A percentile compares a stretch with the other conserved stretches of the same genome.
These are phyloP conservation scores for Motacilla alba DNA, from an alignment of 2,113 vertebrate genomes.

Conservation along the genomic window DNA sequence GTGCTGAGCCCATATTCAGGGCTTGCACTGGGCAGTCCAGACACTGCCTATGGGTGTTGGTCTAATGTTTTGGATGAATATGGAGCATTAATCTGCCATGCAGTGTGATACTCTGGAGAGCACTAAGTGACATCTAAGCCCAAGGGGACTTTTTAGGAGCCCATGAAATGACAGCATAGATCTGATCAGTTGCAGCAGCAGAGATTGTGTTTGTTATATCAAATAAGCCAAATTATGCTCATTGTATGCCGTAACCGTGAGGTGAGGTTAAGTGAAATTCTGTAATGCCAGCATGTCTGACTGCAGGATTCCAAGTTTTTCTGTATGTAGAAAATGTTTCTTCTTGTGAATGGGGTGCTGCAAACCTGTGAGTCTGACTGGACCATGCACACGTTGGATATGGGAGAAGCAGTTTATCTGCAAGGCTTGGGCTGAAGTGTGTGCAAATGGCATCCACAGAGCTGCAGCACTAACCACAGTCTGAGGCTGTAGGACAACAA, in stretches of 20 bases:
- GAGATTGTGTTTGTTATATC: not conserved
- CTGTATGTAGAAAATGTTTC: not conserved
- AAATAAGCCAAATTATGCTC: not conserved
- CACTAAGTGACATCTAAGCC: not conserved
- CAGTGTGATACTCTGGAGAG: not conserved
- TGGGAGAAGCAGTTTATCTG: not conserved
- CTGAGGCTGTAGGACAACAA: not conserved
- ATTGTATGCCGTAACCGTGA: not conserved
- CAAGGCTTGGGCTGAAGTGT: not conserved
- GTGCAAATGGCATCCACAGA: not conserved
- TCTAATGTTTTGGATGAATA: not conserved
- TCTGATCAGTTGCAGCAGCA: not conserved
- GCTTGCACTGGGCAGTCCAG: not conserved
- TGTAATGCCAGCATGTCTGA: not conserved
- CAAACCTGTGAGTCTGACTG: not conserved
- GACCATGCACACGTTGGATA: accelerated
- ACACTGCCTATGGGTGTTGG: not conserved
- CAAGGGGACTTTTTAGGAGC: not conserved
- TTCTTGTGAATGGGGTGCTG: not conserved
- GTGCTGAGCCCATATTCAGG: not conserved
- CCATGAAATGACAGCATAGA: not conserved
- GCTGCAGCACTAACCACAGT: not conserved
- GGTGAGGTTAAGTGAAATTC: not conserved
- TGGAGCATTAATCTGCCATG: not conserved
- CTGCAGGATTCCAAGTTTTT: not conserved